phyloP scores from a whole-genome alignment of 2,797 vertebrate species.

The Oreochromis grahami region DNA sequence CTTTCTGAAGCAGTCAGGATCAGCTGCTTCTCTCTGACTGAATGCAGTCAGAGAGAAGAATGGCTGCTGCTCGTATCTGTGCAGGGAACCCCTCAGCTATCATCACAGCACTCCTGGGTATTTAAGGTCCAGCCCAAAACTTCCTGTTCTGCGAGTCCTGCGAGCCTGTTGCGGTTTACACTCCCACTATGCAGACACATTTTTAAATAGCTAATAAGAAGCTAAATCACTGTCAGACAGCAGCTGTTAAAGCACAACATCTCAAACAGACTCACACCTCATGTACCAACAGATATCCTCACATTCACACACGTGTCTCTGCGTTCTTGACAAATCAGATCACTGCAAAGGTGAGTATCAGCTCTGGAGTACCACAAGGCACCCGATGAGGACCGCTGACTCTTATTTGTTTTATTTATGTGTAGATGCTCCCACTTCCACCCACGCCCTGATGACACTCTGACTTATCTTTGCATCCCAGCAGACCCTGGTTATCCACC shows the following conservation, averaged over 20 bases:
- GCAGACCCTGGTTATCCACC: neutral
- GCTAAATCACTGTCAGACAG: neutral
- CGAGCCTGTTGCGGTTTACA: accelerated
- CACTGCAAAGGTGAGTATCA: neutral
- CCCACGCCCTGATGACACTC: neutral
- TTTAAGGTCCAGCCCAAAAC: neutral
- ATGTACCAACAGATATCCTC: neutral
- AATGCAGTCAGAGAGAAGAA: neutral
- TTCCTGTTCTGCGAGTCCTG: neutral
- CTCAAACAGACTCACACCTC: neutral
- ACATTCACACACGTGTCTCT: neutral
- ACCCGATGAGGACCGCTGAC: neutral
- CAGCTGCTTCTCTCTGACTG: neutral
- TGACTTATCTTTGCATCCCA: neutral
- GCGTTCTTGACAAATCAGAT: neutral
- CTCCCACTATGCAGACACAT: neutral
- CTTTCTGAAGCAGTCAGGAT: neutral
- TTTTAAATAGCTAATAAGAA: neutral
- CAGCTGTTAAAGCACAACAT: neutral
- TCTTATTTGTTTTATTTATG: neutral
- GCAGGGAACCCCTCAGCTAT: neutral
- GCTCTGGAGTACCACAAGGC: neutral
- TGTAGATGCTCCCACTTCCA: neutral
- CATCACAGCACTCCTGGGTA: neutral
- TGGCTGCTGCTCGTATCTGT: neutral